Evolutionary conservation across 2,888 invertebrate species (phyloP).

Genomic region (Erebia aethiops): DNA sequence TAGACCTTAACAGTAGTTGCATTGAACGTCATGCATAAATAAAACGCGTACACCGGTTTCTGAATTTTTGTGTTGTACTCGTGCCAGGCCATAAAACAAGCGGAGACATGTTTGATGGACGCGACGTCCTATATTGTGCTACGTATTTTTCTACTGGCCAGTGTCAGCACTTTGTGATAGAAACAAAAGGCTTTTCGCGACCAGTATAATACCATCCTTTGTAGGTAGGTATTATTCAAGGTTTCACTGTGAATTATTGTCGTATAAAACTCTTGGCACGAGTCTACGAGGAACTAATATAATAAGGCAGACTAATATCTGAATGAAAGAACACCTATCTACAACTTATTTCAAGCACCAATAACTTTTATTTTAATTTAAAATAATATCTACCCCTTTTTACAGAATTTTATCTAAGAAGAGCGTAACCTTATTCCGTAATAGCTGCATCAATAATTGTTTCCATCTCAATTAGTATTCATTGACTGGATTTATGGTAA

Average conservation of each 20-base stretch:
- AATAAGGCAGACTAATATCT: background rate
- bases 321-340: background rate
- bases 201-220: background rate
- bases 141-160: background rate
- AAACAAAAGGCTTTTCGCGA: background rate
- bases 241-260: background rate
- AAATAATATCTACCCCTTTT: background rate
- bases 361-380: background rate
- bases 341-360: background rate
- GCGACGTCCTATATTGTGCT: slow-evolving; percentile 1
- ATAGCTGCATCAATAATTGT: too few relatives aligned
- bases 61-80: too few relatives aligned
- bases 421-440: too few relatives aligned
- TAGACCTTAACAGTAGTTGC: too few relatives aligned
- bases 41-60: too few relatives aligned
- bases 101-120: slow-evolving; percentile 14
- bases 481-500: too few relatives aligned
- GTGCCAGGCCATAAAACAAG: background rate
- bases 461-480: too few relatives aligned
- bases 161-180: background rate
- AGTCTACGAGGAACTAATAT: background rate
- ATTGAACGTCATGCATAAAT: too few relatives aligned
- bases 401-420: background rate
- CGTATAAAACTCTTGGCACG: background rate
- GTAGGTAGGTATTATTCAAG: background rate